Evolutionary conservation across 2,797 vertebrate species (phyloP).

Genomic region (Sarcophilus harrisii): DNA sequence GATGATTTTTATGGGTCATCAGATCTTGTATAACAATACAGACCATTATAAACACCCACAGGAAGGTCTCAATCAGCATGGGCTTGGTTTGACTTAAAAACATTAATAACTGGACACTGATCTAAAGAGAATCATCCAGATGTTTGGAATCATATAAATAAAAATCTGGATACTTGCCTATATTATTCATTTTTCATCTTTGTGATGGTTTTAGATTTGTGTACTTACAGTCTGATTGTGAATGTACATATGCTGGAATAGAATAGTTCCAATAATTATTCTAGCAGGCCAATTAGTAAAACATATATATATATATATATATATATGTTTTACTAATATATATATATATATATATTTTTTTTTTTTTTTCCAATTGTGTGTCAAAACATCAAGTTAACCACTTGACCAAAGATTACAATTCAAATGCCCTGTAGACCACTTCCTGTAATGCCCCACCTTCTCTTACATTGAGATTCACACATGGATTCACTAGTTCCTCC

Average conservation of each 20-base stretch:
- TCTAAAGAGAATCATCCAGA: background rate
- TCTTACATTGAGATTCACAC: background rate
- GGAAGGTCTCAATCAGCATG: background rate
- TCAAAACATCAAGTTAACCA: background rate
- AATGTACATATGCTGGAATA: background rate
- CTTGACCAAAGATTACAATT: slow-evolving; percentile 30
- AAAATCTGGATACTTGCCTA: background rate
- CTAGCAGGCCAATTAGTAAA: background rate
- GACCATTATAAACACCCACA: background rate
- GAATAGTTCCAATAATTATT: background rate
- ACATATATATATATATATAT: too few species aligned
- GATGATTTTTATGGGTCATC: background rate
- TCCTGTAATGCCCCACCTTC: background rate
- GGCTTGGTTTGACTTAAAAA: background rate
- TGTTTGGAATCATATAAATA: background rate
- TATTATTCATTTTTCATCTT: slow-evolving; percentile 4
- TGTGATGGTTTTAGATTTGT: background rate
- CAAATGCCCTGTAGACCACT: background rate
- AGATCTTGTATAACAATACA: background rate
- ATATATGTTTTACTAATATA: too few species aligned
- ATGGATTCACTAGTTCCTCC: background rate
- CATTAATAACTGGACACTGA: slow-evolving; percentile 2
- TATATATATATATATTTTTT: too few species aligned
- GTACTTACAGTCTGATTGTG: background rate
- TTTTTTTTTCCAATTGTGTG: background rate